phyloP scores from a whole-genome alignment of 2,797 vertebrate genomes.

The Epinephelus coioides region DNA sequence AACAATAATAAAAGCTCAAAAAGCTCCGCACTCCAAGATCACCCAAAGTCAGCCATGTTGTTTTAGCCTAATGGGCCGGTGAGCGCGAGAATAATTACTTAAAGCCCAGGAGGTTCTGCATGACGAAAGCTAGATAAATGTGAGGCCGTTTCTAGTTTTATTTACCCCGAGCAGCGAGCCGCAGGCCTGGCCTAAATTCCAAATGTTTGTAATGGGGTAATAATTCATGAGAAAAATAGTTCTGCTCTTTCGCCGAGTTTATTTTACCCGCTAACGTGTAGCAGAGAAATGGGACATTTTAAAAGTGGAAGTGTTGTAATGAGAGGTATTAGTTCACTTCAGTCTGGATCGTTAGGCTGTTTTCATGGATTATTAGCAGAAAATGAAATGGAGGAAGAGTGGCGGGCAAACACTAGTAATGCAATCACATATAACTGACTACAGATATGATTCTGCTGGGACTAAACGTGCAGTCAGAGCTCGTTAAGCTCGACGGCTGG shows the following conservation, averaged over 20 bases:
- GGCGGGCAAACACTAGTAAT: slow-evolving; percentile 27
- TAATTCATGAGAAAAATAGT: slow-evolving; percentile 82
- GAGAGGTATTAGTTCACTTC: slow-evolving; percentile 56
- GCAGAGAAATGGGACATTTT: slow-evolving; percentile 67
- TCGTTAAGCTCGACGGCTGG: slow-evolving; percentile 14
- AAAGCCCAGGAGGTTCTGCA: slow-evolving; percentile 72
- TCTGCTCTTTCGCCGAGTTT: slow-evolving; percentile 46
- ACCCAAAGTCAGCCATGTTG: slow-evolving; percentile 61
- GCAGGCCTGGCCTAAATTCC: slow-evolving; percentile 71
- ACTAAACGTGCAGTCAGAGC: slow-evolving; percentile 32
- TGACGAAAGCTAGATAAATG: slow-evolving; percentile 68
- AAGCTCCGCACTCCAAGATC: slow-evolving; percentile 35
- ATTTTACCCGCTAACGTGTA: slow-evolving; percentile 58
- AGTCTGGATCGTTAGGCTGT: slow-evolving; percentile 41
- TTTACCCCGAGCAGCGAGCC: slow-evolving; percentile 66
- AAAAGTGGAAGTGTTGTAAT: slow-evolving; percentile 54
- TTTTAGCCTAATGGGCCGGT: slow-evolving; percentile 60
- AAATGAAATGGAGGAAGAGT: slow-evolving; percentile 30
- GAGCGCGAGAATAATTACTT: slow-evolving; percentile 61
- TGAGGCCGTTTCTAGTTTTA: slow-evolving; percentile 49
- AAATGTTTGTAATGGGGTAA: slow-evolving; percentile 79
- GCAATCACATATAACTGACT: neutral
- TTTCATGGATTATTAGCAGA: slow-evolving; percentile 46
- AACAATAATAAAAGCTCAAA: slow-evolving; percentile 43
- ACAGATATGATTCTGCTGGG: slow-evolving; percentile 21